Conservation (phyloP, 2,113 vertebrate genomes). For the Pluvianellus socialis region DNA sequence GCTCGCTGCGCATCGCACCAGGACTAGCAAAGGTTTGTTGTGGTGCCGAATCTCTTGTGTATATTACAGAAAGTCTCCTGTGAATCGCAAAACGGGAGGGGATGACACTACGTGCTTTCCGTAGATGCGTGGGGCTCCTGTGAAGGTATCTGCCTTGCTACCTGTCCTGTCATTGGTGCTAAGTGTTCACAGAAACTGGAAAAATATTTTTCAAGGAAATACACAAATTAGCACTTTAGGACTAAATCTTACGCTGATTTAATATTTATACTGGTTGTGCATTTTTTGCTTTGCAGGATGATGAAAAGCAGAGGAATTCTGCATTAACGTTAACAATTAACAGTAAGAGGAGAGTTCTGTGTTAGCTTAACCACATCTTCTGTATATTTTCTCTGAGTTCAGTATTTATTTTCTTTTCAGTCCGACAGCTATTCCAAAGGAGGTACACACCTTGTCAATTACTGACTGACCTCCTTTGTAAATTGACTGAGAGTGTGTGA, state of each 20-base stretch:
- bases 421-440: not conserved
- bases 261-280: not conserved
- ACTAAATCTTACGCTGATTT: not conserved
- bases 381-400: not conserved
- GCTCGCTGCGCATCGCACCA: not conserved
- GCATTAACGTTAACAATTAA: not conserved
- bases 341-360: not conserved
- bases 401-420: conserved; percentile 19
- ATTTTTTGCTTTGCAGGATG: not conserved
- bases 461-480: conserved; percentile 15
- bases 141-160: not conserved
- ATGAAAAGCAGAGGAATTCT: not conserved
- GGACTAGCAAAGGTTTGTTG: not conserved
- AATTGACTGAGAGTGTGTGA: conserved; percentile 19
- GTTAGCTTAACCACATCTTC: not conserved
- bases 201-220: not conserved
- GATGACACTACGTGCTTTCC: not conserved
- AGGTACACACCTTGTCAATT: not conserved
- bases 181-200: not conserved
- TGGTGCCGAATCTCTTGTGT: not conserved
- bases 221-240: not conserved
- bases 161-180: not conserved
- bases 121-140: not conserved
- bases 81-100: not conserved
- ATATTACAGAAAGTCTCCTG: not conserved